A percentile compares a stretch with the other conserved stretches of the same genome.
These are phyloP conservation scores for Meriones psammophilus DNA, from an alignment of 2,797 vertebrate genomes.

Conservation along the genomic window DNA sequence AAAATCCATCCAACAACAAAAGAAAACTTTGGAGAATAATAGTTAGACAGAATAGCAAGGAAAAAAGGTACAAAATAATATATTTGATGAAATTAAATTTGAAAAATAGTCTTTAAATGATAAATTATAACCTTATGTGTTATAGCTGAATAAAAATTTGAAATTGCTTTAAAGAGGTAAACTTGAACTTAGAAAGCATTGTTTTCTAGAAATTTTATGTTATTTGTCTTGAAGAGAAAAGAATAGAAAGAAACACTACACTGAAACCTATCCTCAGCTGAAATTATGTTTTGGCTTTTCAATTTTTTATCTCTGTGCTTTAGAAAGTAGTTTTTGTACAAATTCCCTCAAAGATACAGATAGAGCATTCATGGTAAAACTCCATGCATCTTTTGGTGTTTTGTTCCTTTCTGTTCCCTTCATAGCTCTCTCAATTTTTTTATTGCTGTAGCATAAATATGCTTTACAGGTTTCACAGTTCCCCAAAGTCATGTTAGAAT, in stretches of 20 bases:
- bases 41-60: slow-evolving; percentile 39
- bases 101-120: slow-evolving; percentile 44
- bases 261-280: slow-evolving; percentile 13
- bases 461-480: slow-evolving; percentile 62
- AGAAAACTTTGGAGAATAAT: slow-evolving; percentile 27
- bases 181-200: slow-evolving; percentile 48
- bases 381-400: slow-evolving; percentile 5
- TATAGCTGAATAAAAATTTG: slow-evolving; percentile 44
- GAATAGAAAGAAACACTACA: not conserved
- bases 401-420: slow-evolving; percentile 65
- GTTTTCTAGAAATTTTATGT: slow-evolving; percentile 34
- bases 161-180: slow-evolving; percentile 8
- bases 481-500: slow-evolving; percentile 75
- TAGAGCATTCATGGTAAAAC: not conserved
- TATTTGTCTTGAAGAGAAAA: slow-evolving; percentile 23
- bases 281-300: slow-evolving; percentile 68
- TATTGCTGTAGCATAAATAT: slow-evolving; percentile 74
- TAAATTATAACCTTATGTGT: not conserved
- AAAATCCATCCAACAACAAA: not conserved
- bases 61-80: slow-evolving; percentile 43
- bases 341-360: slow-evolving; percentile 8
- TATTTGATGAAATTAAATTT: slow-evolving; percentile 42
- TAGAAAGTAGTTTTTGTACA: slow-evolving; percentile 54
- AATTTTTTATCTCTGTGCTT: slow-evolving; percentile 53
- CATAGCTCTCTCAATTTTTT: slow-evolving; percentile 66